Percentiles rank a stretch among this genome's conserved stretches.
Conservation (phyloP, 2,113 vertebrate genomes). For the Takifugu bimaculatus region DNA sequence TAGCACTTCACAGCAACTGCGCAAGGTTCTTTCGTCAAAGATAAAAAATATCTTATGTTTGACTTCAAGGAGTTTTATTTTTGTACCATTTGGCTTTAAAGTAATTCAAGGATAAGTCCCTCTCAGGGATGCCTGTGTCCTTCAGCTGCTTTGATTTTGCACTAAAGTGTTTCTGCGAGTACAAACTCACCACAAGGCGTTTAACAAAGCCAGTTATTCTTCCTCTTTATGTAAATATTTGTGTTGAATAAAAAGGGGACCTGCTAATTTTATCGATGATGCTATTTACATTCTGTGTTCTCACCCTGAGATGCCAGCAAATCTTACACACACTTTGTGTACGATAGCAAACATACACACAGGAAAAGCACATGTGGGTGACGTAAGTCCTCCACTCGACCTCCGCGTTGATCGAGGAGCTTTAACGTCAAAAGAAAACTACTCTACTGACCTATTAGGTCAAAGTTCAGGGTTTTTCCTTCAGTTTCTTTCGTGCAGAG, state of each 20-base stretch:
- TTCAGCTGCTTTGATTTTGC: slow-evolving; percentile 5
- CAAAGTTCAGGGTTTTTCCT: too few relatives aligned
- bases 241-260: slow-evolving; percentile 9
- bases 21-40: slow-evolving; percentile 35
- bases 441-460: too few relatives aligned
- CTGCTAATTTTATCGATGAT: background rate
- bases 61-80: slow-evolving; percentile 26
- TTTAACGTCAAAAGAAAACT: too few relatives aligned
- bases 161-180: background rate
- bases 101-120: slow-evolving; percentile 3
- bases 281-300: background rate
- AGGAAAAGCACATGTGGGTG: too few relatives aligned
- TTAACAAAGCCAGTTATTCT: background rate
- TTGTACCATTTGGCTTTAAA: slow-evolving; percentile 6
- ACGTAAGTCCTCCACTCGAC: too few relatives aligned
- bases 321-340: background rate
- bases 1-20: slow-evolving; percentile 29
- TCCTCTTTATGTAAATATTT: slow-evolving; percentile 5
- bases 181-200: background rate
- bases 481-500: too few relatives aligned
- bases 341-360: too few relatives aligned
- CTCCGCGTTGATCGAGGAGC: too few relatives aligned
- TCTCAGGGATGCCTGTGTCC: slow-evolving; percentile 8
- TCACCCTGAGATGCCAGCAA: background rate
- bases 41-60: slow-evolving; percentile 31